Evolutionary conservation across 2,797 vertebrate species (phyloP).

Genomic region (Rousettus madagascariensis): DNA sequence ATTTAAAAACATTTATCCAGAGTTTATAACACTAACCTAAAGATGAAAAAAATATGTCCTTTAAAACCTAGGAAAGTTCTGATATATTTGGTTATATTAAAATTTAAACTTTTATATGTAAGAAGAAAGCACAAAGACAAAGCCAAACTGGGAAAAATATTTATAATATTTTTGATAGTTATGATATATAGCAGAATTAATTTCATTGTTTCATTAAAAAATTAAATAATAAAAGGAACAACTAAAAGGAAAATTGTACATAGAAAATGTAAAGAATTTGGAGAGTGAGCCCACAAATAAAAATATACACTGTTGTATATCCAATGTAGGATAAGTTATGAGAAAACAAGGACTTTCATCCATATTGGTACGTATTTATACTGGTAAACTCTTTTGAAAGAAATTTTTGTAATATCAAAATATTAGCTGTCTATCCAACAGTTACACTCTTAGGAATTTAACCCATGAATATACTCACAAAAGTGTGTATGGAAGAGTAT

Average conservation of each 20-base stretch:
- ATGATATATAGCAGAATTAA: background rate
- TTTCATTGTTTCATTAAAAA: background rate
- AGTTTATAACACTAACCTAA: conserved; percentile 14
- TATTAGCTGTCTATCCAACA: background rate
- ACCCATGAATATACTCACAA: background rate
- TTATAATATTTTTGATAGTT: background rate
- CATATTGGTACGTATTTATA: background rate
- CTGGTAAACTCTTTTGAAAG: conserved; percentile 6
- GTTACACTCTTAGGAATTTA: background rate
- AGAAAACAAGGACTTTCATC: conserved; percentile 6
- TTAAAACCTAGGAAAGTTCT: conserved; percentile 10
- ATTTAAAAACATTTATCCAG: conserved; percentile 15
- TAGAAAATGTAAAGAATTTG: background rate
- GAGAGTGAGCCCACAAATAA: background rate
- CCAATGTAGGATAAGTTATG: background rate
- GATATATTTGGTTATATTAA: conserved; percentile 24
- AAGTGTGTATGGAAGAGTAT: background rate
- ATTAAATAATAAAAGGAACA: background rate
- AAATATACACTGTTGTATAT: background rate
- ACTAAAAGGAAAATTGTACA: background rate
- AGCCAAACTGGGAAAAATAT: background rate
- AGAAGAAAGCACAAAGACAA: background rate
- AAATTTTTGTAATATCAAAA: background rate
- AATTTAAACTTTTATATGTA: conserved; percentile 15
- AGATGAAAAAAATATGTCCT: conserved; percentile 3